Conservation (phyloP, 2,797 vertebrate genomes). For the Scarus forsteni region DNA sequence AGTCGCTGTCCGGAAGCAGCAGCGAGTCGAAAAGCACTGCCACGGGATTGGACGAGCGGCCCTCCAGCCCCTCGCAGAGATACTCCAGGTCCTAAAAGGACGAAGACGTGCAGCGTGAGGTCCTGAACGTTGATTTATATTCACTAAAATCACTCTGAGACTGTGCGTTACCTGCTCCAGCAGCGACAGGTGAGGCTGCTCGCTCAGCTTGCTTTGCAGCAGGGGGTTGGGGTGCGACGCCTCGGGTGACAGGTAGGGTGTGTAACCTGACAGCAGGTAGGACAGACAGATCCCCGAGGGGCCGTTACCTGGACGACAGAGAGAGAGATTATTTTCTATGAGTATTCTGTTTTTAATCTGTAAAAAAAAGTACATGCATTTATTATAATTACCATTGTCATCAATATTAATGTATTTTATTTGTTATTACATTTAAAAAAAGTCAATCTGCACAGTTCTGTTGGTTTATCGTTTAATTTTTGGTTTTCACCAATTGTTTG, state of each 20-base stretch:
- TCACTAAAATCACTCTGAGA: not conserved
- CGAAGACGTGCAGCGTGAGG: not conserved
- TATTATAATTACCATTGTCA: too few species aligned
- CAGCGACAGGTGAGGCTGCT: conserved; percentile 79
- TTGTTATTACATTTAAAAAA: too few species aligned
- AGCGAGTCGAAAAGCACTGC: conserved; percentile 88
- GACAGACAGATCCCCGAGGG: conserved; percentile 88
- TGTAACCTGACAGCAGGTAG: conserved; percentile 86
- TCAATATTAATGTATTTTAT: too few species aligned
- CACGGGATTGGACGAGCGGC: conserved; percentile 85
- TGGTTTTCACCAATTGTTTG: too few species aligned
- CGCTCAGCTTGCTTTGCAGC: conserved; percentile 81
- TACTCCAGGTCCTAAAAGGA: conserved; percentile 83
- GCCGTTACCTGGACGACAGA: conserved; percentile 81
- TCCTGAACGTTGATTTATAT: not conserved
- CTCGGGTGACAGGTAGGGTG: conserved; percentile 81
- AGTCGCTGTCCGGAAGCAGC: conserved; percentile 86
- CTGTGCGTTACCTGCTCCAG: conserved; percentile 82
- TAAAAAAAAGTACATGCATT: too few species aligned
- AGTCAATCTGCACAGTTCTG: too few species aligned
- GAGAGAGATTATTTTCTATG: too few species aligned
- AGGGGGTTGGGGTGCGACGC: conserved; percentile 83
- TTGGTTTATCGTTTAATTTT: too few species aligned
- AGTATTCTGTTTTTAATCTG: too few species aligned
- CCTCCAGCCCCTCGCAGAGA: conserved; percentile 86